phyloP scores from a whole-genome alignment of 2,797 vertebrate genomes.

The Sphenodon punctatus region DNA sequence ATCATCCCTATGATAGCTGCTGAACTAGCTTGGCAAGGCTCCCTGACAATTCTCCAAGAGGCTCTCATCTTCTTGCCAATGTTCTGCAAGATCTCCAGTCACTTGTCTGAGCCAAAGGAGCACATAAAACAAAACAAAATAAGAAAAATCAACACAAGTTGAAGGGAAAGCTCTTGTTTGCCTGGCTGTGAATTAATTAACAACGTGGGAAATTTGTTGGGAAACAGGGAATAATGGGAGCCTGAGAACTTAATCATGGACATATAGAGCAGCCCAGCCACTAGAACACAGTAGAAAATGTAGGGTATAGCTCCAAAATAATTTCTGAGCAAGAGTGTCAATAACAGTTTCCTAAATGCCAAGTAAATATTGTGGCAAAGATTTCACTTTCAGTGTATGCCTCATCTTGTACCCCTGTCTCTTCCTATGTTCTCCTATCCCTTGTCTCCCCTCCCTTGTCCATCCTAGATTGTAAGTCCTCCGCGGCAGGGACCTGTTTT shows the following conservation, averaged over 20 bases:
- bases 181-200: not conserved
- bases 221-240: not conserved
- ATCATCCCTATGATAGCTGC: not conserved
- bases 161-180: not conserved
- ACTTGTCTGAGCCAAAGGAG: not conserved
- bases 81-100: not conserved
- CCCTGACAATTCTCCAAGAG: slow-evolving; percentile 30
- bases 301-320: not conserved
- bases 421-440: too few species aligned
- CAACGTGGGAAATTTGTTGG: not conserved
- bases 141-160: not conserved
- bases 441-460: too few species aligned
- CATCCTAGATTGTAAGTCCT: too few species aligned
- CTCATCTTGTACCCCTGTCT: not conserved
- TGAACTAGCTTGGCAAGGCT: not conserved
- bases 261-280: not conserved
- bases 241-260: not conserved
- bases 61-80: not conserved
- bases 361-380: not conserved
- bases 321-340: not conserved
- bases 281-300: not conserved
- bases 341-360: not conserved
- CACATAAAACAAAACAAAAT: not conserved
- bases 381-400: not conserved
- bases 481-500: too few species aligned